phyloP scores from a whole-genome alignment of 2,113 vertebrate species.

The Thinocorus orbignyianus region DNA sequence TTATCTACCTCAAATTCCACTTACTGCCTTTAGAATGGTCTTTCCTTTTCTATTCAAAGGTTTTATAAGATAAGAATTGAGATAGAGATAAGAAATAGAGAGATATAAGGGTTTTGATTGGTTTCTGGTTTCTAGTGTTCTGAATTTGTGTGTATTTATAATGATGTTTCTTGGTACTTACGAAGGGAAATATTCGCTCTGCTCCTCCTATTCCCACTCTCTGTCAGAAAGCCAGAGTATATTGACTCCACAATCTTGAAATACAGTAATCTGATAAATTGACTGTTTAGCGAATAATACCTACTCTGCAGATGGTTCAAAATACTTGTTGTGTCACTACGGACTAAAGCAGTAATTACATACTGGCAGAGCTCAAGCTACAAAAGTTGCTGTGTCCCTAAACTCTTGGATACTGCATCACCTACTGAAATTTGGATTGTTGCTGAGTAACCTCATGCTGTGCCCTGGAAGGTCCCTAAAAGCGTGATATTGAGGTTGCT shows the following conservation, averaged over 20 bases:
- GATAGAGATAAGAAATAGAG: slow-evolving; percentile 22
- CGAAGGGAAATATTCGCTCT: background rate
- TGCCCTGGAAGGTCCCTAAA: background rate
- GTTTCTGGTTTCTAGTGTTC: background rate
- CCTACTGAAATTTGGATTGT: background rate
- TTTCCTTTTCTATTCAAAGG: slow-evolving; percentile 23
- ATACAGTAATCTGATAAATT: background rate
- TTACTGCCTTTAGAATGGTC: background rate
- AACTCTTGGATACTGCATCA: background rate
- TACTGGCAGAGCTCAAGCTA: background rate
- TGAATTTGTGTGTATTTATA: background rate
- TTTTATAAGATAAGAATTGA: slow-evolving; percentile 39
- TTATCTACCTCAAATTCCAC: background rate
- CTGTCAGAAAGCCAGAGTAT: background rate
- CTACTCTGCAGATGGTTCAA: background rate
- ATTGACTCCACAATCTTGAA: background rate
- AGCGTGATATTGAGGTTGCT: background rate
- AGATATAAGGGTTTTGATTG: slow-evolving; percentile 31
- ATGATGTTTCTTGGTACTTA: background rate
- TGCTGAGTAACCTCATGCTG: background rate
- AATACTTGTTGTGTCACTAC: background rate
- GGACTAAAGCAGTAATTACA: background rate
- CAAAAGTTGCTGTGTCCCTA: accelerated
- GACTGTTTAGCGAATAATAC: background rate
- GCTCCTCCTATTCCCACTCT: background rate